Evolutionary conservation across 2,113 vertebrate genomes (phyloP), one percentile per base, ranked within the genome.

Genomic region (Brachypteracias leptosomus): DNA sequence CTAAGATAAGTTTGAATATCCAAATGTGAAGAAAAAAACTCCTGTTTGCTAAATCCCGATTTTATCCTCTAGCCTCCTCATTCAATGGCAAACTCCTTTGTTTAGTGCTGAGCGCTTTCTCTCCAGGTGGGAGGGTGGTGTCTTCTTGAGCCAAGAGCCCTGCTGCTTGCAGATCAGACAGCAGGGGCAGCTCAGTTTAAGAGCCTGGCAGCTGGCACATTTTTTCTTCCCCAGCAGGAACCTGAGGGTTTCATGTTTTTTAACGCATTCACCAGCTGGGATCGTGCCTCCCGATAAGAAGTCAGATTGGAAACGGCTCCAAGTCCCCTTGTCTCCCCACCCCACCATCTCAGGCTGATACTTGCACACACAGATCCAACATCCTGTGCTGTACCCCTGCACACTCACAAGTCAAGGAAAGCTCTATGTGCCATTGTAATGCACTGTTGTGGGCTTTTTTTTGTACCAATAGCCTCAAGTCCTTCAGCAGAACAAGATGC

Each of bases 401-500:
- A 57, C 15, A 2, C 29, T 87, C 77, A 58, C n/a, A 52, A 70
- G 47, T 11, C 1, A 4, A 44, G 59, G 36, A 67, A 85, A 72
- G 8, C 2, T 4, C 46, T 77, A 57, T 0, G 0, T 88, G 80
- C 59, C 44, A 11, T 81, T 91, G 62, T 92, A 95, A 97, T 21
- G 35, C 2, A 7, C 31, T 91, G 16, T 54, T 77, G 47, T 84
- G 89, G 85, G 28, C 38, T 89, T 88, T 95, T 88, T 95, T 91
- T 71, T 93, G 25, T 81, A 52, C 67, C 17, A 0, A 82, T 46
- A 99, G 99, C 98, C 96, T 98, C 98, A 58, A 99, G 98, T 87
- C 98, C 98, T 33, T 98, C 98, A 89, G 95, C 97, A 38, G 99
- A 99, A 28, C 98, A 97, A 88, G 99, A 99, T 1, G 11, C 67